Evolutionary conservation across 2,888 invertebrate genomes (phyloP), one percentile per base, ranked within the genome.

Genomic region (Dusona sp.): DNA sequence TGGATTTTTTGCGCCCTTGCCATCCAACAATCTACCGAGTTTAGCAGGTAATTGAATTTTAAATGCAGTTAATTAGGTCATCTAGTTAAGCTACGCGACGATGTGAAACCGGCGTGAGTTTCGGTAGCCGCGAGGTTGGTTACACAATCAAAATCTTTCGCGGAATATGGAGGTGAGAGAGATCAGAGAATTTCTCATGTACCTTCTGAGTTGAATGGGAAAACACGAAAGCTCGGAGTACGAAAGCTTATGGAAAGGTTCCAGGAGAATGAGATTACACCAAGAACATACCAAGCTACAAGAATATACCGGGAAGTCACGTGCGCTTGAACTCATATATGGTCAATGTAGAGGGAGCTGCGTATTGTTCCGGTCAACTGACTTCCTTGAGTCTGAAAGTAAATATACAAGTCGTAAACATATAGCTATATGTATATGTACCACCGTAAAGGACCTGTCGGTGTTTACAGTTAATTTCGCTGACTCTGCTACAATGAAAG

Each of bases 11-110:
- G 22, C 51, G 54, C 25, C 38, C 57, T 72, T 45, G 65, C 75
- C 65, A 45, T 42, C 57, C 38, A 45, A 36, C 61, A 78, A 81
- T 78, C 74, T 87, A 57, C 75, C 83, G 79, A 67, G 84, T 78
- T 85, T 73, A 78, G 48, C 75, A 72, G 86, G 87, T 93, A 92
- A 93, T 93, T 93, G 91, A 93, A 93, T 93, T 93, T 90, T 91
- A 92, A 92, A 93, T 93, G 90, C 81, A 89, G 81, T 89, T 91
- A 92, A 93, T 93, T 92, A 90, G 92, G 92, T 91, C 91, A 90
- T 29, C 87, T 86, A 70, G 87, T 89, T 88, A 89, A 89, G 78
- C 64, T 54, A 79, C 75, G 83, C 33, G 75, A 84, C 86, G 74
- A 88, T 87, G 88, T 89, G 87, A 89, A 81, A 85, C 29, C 84